Percentiles rank a stretch among this genome's conserved stretches.
These are phyloP conservation scores for Anser brachyrhynchus DNA, from an alignment of 2,113 vertebrate genomes.

Conservation along the genomic window DNA sequence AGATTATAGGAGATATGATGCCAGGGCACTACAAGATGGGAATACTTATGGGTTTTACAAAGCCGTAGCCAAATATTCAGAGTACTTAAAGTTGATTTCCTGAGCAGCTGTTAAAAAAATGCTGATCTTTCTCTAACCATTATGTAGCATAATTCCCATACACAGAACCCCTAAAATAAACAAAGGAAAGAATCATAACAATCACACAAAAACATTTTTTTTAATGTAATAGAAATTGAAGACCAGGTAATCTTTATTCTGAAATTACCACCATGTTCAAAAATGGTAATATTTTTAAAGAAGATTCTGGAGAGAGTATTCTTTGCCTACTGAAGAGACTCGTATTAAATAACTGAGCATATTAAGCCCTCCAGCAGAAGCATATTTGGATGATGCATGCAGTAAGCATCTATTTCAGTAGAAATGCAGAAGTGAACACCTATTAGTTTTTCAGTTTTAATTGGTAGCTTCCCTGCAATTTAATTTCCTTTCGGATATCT, in stretches of 20 bases:
- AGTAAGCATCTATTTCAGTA: conserved; percentile 40
- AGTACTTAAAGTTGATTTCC: background rate
- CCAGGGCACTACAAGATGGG: background rate
- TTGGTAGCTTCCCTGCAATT: conserved; percentile 43
- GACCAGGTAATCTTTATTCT: conserved; percentile 25
- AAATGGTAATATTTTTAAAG: background rate
- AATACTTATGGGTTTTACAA: background rate
- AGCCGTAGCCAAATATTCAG: background rate
- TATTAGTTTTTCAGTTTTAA: conserved; percentile 49
- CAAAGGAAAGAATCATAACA: background rate
- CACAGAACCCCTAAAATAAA: background rate
- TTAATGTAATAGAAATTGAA: background rate
- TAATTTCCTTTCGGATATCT: conserved; percentile 32
- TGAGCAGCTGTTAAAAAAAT: conserved; percentile 15
- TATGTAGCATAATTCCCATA: background rate
- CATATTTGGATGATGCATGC: conserved; percentile 17
- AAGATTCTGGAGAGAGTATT: background rate
- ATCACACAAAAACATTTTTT: background rate
- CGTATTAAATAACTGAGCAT: conserved; percentile 36
- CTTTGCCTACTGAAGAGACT: conserved; percentile 16
- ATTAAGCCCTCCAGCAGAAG: conserved; percentile 56
- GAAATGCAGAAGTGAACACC: conserved; percentile 39
- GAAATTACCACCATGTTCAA: background rate
- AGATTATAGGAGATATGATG: conserved; percentile 19
- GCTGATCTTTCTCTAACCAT: conserved; percentile 10